These are phyloP conservation scores for Acronicta leporina DNA, from an alignment of 2,888 invertebrate genomes.

Conservation along the genomic window DNA sequence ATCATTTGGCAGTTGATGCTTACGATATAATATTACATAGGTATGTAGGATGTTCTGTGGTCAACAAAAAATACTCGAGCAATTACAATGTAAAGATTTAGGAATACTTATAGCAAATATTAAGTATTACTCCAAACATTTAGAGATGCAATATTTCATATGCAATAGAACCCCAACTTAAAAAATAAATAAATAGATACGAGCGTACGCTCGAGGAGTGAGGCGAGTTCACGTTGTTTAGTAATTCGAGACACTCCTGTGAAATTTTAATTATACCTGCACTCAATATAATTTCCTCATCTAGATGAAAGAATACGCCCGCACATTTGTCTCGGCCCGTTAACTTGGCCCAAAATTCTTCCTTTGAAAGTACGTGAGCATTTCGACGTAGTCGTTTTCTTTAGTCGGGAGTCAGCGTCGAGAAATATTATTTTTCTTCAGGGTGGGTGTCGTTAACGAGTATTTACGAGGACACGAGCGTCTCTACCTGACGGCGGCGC, in stretches of 20 bases:
- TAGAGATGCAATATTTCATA: conserved; percentile 3
- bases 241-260: conserved; percentile 25
- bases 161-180: no score
- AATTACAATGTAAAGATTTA: not conserved
- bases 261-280: conserved; percentile 64
- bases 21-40: no score
- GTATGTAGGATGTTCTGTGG: not conserved
- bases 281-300: conserved; percentile 71
- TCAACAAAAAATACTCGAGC: not conserved
- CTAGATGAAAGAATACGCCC: conserved; percentile 69
- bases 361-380: conserved; percentile 78
- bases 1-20: no score
- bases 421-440: conserved; percentile 86
- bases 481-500: conserved; percentile 84
- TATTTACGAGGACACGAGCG: conserved; percentile 86
- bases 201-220: not conserved
- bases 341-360: conserved; percentile 80
- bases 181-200: not conserved
- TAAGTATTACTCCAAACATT: not conserved
- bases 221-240: conserved; percentile 4
- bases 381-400: conserved; percentile 77
- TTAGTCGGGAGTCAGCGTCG: conserved; percentile 77
- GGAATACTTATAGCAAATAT: not conserved
- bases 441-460: conserved; percentile 84
- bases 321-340: conserved; percentile 75